Base-by-base conservation (phyloP, 1,140 invertebrate genomes). In the Apis florea region DNA sequence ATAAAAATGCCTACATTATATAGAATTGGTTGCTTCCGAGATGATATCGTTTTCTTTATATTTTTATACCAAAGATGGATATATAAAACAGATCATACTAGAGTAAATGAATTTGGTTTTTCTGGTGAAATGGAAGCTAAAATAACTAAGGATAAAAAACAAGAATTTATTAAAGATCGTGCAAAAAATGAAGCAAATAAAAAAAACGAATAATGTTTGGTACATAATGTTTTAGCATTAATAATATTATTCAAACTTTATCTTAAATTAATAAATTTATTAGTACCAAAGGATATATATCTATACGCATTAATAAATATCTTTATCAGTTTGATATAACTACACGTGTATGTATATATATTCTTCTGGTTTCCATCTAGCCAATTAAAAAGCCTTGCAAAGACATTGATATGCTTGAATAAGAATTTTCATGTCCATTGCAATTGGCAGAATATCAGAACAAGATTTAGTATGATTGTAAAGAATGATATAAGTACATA, bases 1-100 rank as follows among this genome's bases (percentile, higher is more conserved):
- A 99, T 99, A 84, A 99, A 99, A 94, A 99, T 99, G 99, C 99
- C 99, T 58, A 99, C 98, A 1, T 97, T 99, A 95, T 99, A 99
- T 91, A 95, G 97, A 82, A 91, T 98, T 82, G 98, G 99, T 21
- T 99, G 99, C 94, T 98, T 99, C 93, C 96, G 99, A 92, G 98
- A 99, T 95, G 97, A 99, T 94, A 98, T 99, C 86, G 97, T 99
- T 51, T 99, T 99, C 95, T 98, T 99, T 91, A 98, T 99, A 90
- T 99, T 98, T 95, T 95, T 99, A 67, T 99, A 99, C 92, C 99
- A 99, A 94, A 96, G 98, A 76, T 99, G 97, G 96, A 99, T 99
- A 85, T 99, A 99, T 93, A 97, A 98, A 88, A 98, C 98, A 47
- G 99, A 99, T 94, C 97, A 96, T 31, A 96, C 96, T 53, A 95